Percentiles rank a stretch among this genome's conserved stretches.
Conservation (phyloP, 2,113 vertebrate species). For the Hypanus sabinus region DNA sequence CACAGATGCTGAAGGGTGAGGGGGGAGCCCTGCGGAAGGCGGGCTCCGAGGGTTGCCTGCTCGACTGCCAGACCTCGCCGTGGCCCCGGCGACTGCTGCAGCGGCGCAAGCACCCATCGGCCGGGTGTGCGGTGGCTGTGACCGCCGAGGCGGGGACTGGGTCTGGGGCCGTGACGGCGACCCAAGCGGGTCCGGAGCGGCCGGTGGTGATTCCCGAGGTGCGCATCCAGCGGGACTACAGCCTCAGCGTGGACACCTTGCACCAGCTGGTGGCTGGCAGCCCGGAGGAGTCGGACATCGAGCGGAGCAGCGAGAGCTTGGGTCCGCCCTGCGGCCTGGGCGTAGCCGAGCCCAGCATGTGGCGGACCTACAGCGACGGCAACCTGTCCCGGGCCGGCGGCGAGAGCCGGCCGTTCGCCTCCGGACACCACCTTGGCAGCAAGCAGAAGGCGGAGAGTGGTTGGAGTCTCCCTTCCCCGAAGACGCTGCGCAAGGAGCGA, state of each 20-base stretch:
- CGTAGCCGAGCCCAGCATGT: conserved; percentile 19
- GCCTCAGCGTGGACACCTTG: conserved; percentile 38
- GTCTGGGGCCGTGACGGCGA: not conserved
- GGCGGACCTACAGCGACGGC: conserved; percentile 45
- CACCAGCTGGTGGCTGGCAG: conserved; percentile 39
- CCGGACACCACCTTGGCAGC: conserved; percentile 15
- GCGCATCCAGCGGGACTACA: conserved; percentile 39
- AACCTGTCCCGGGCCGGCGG: conserved; percentile 40
- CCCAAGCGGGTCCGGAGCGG: not conserved
- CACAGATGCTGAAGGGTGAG: not conserved
- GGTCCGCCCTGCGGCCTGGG: not conserved
- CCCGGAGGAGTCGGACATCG: conserved; percentile 20
- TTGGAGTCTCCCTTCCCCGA: conserved; percentile 46
- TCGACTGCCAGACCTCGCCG: conserved; percentile 38
- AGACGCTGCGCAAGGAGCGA: conserved; percentile 43
- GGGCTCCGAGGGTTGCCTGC: conserved; percentile 40
- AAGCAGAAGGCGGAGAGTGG: conserved; percentile 41
- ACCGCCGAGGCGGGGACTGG: not conserved
- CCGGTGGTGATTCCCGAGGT: conserved; percentile 38
- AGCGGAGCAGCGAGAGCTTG: not conserved
- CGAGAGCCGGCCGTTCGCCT: not conserved
- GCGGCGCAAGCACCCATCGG: not conserved
- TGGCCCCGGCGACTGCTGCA: conserved; percentile 37
- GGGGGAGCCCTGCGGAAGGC: conserved; percentile 38
- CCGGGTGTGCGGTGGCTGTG: not conserved